Evolutionary conservation across 2,113 vertebrate genomes (phyloP), one percentile per base, ranked within the genome.

Genomic region (Falcunculus frontatus): DNA sequence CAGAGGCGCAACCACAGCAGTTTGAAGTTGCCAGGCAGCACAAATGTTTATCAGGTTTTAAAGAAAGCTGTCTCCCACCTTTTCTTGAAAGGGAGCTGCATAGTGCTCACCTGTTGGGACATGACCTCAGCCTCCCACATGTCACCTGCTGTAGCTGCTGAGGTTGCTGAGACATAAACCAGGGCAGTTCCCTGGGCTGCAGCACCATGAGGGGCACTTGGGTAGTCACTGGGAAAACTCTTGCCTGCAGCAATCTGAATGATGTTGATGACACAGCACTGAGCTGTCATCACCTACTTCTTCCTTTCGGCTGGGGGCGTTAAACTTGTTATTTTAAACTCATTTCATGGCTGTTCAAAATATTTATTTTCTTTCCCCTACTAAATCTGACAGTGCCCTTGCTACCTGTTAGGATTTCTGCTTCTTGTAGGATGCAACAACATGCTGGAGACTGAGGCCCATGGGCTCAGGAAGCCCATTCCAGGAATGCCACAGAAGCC

Each of bases 261-360:
- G 2, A 70, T 16, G 52, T 3, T 46, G 77, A 94, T 32, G 81
- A 89, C 32, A 86, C 30, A 29, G 44, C 8, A 44, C 33, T 0
- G 4, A 83, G 63, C 53, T 93, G 57, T 83, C 87, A 89, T 69
- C 53, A 0, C 49, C n/a, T 35, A 42, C 37, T 59, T 87, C 62
- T 78, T 79, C 80, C 77, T 79, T 91, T 91, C 77, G 53, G 77
- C 74, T 80, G 17, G 15, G 19, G 32, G 30, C 62, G 42, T 75
- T 82, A 69, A 86, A 92, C 41, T 60, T 56, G 5, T 37, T 37
- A 44, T 39, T 91, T 89, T 76, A 39, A 87, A 91, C 19, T 55
- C 32, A 73, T 79, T 89, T 76, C 18, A 39, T 13, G 37, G 46
- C 16, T 55, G 10, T 35, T 83, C 15, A 39, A 87, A 95, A 65